phyloP scores from a whole-genome alignment of 1,140 invertebrate species.

The Schmidtea mediterranea region DNA sequence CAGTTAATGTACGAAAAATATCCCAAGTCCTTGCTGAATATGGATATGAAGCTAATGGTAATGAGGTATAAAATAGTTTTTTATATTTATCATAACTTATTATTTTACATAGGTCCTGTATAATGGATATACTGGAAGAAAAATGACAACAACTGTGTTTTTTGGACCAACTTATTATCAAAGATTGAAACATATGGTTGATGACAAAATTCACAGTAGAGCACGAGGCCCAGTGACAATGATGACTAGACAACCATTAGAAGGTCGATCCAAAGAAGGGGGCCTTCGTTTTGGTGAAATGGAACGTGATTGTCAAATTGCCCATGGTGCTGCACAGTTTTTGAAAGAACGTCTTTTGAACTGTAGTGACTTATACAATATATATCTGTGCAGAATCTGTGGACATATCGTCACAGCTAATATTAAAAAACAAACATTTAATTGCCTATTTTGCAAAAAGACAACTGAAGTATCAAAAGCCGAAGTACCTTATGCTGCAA shows the following conservation, averaged over 20 bases:
- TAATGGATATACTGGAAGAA: slow-evolving; percentile 81
- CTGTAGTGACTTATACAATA: slow-evolving; percentile 82
- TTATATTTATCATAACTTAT: no score
- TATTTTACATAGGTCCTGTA: no score
- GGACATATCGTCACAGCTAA: slow-evolving; percentile 88
- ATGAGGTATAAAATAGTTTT: slow-evolving; percentile 49
- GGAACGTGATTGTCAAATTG: slow-evolving; percentile 98
- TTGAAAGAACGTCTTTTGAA: slow-evolving; percentile 77
- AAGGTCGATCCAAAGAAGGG: slow-evolving; percentile 79
- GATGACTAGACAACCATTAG: slow-evolving; percentile 88
- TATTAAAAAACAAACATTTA: slow-evolving; percentile 79
- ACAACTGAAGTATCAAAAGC: slow-evolving; percentile 80
- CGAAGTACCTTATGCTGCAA: slow-evolving; percentile 77
- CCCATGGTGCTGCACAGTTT: slow-evolving; percentile 90
- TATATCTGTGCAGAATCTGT: slow-evolving; percentile 88
- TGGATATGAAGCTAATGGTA: slow-evolving; percentile 75
- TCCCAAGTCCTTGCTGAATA: slow-evolving; percentile 81
- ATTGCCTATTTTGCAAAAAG: slow-evolving; percentile 87
- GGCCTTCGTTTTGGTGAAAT: slow-evolving; percentile 95
- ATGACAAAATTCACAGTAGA: slow-evolving; percentile 30
- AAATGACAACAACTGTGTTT: slow-evolving; percentile 86
- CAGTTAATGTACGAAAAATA: slow-evolving; percentile 95
- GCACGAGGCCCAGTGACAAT: slow-evolving; percentile 88
- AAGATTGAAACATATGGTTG: slow-evolving; percentile 83
- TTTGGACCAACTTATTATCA: slow-evolving; percentile 65